These are phyloP conservation scores for Drosophila trapezifrons DNA, from an alignment of 1,140 invertebrate species.

Conservation along the genomic window DNA sequence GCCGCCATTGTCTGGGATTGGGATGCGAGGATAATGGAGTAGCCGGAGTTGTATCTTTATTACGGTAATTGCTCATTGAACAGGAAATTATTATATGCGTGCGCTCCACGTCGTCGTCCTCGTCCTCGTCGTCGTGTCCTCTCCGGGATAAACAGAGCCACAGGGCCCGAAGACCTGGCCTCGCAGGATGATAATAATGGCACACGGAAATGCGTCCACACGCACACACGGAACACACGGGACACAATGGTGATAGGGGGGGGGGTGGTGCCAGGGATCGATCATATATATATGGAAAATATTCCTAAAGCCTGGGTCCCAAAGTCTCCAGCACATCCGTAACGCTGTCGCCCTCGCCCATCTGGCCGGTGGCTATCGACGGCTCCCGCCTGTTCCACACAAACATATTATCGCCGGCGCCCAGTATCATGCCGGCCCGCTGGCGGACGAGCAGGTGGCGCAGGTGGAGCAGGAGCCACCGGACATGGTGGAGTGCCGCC, in stretches of 20 bases:
- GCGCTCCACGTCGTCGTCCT: conserved; percentile 19
- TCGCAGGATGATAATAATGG: conserved; percentile 18
- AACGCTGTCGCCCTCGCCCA: conserved; percentile 46
- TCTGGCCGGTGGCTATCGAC: conserved; percentile 9
- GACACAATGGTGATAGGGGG: not conserved
- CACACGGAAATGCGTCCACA: conserved; percentile 11
- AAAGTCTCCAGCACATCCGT: not conserved
- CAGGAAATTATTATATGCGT: conserved; percentile 82
- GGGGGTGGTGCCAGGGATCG: not conserved
- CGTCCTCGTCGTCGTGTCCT: not conserved
- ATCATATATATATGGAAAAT: not conserved
- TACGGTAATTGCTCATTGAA: conserved; percentile 81
- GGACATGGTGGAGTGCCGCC: not conserved
- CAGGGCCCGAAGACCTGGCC: not conserved
- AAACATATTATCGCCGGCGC: conserved; percentile 50
- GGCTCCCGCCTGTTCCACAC: conserved; percentile 47
- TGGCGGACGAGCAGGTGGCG: conserved; percentile 38
- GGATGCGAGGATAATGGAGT: conserved; percentile 58
- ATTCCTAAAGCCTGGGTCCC: not conserved
- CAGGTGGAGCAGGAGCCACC: conserved; percentile 38
- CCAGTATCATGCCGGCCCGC: conserved; percentile 42
- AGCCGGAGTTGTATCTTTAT: conserved; percentile 75
- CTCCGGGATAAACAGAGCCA: conserved; percentile 19
- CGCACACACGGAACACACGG: not conserved
- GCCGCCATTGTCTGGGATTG: conserved; percentile 19